Base-by-base conservation (phyloP, 2,113 vertebrate species). In the Pachycephala philippinensis region DNA sequence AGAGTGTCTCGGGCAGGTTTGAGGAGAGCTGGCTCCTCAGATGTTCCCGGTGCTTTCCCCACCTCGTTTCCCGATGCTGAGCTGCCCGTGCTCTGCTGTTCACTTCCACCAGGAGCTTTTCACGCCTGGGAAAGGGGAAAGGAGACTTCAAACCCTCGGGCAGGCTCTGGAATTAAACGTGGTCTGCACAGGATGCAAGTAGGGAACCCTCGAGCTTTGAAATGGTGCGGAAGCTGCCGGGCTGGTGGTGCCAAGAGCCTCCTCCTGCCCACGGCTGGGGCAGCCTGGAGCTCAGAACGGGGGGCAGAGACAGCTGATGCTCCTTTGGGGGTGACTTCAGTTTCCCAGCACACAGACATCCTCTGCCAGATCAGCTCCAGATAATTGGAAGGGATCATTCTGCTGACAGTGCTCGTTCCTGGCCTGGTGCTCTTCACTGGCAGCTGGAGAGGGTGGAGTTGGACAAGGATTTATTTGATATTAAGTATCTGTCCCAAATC, bases 181-280 rank as follows among this genome's bases (percentile, higher is more conserved):
- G 37, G 18, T 20, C 28, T 52, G 49, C 37, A 8, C 7, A 4
- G 40, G 68, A 27, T 27, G 47, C 24, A 15, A 10, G 20, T 3
- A 23, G 15, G 40, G 65, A 87, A 52, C 40, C 4, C 2, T 0
- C 14, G 17, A 6, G 15, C 16, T 83, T 18, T 35, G 37, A 23
- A 37, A 21, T 2, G 42, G 11, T 6, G n/a, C 35, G 28, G 64
- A 37, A 31, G 15, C 27, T 10, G 44, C 35, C 9, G 1, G 0
- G 50, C 28, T 52, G 14, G 1, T 20, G 0, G 0, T 31, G 53
- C 54, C 13, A 1, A 59, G 70, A 59, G 65, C 44, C 18, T 33
- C 33, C 1, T 0, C 53, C 39, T 35, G 63, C 74, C 70, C 71
- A 8, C 0, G 0, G 50, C n/a, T 13, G 13, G 37, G 26, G 33